Conservation (phyloP, 2,113 vertebrate species). For the Equus przewalskii region DNA sequence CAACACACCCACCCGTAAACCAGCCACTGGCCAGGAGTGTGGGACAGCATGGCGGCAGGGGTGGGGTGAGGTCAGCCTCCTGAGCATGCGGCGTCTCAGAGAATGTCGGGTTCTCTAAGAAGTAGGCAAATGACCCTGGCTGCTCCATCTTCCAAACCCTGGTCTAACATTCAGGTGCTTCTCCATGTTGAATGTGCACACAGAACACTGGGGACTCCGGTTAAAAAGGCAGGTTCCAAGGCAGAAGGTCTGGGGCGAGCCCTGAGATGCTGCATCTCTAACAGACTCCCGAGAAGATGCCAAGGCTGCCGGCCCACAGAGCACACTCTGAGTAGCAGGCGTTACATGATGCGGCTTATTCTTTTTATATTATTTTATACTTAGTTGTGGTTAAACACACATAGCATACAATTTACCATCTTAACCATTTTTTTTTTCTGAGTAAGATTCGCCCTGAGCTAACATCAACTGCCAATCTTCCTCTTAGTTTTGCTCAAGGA, state of each 20-base stretch:
- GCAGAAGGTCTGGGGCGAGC: neutral
- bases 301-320: neutral
- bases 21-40: neutral
- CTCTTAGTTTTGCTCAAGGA: no score
- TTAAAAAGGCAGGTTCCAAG: neutral
- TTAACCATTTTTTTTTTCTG: neutral
- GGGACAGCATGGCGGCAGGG: no score
- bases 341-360: neutral
- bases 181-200: neutral
- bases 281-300: neutral
- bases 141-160: neutral
- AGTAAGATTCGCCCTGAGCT: no score
- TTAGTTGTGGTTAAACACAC: neutral
- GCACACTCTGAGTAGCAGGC: neutral
- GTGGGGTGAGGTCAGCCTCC: neutral
- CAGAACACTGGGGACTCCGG: neutral
- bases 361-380: constrained; percentile 22
- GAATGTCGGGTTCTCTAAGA: neutral
- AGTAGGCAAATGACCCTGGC: neutral
- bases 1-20: neutral
- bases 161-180: neutral
- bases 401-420: neutral
- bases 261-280: neutral
- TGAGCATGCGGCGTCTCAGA: neutral
- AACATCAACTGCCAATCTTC: no score